phyloP scores from a whole-genome alignment of 1,140 invertebrate genomes.

The Protaetia brevitarsis region DNA sequence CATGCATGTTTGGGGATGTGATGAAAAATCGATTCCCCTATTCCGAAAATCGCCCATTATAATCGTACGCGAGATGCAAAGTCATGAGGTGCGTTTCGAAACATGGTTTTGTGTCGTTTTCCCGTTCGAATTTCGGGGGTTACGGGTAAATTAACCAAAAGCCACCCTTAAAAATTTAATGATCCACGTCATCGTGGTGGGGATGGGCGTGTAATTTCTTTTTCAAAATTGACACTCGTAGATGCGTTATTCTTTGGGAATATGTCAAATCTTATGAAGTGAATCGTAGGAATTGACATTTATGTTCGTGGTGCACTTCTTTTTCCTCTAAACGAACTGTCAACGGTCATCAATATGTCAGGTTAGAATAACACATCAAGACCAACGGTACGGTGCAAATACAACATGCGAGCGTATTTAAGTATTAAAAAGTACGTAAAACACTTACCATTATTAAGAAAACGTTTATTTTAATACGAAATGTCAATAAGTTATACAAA shows the following conservation, averaged over 20 bases:
- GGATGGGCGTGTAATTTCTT: constrained; percentile 19
- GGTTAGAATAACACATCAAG: constrained; percentile 19
- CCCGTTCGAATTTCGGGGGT: not conserved
- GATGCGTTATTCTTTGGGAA: constrained; percentile 8
- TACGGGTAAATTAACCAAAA: not conserved
- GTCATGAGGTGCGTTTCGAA: not conserved
- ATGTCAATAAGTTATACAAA: constrained; percentile 25
- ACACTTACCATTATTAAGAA: constrained; percentile 22
- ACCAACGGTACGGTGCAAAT: not conserved
- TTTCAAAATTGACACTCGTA: constrained; percentile 19
- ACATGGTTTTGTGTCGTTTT: not conserved
- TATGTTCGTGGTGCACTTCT: constrained; percentile 18
- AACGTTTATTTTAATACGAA: constrained; percentile 17
- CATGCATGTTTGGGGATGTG: not conserved
- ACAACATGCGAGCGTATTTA: not conserved
- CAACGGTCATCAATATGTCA: constrained; percentile 21
- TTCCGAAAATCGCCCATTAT: not conserved
- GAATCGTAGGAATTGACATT: constrained; percentile 22
- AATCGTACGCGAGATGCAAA: not conserved
- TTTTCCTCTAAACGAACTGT: constrained; percentile 20
- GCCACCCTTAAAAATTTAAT: not conserved
- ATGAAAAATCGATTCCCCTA: not conserved
- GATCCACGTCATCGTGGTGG: constrained; percentile 15
- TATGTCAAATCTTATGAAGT: constrained; percentile 14
- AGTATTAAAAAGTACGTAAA: not conserved